phyloP scores from a whole-genome alignment of 2,797 vertebrate species.

The Pogonophryne albipinna region DNA sequence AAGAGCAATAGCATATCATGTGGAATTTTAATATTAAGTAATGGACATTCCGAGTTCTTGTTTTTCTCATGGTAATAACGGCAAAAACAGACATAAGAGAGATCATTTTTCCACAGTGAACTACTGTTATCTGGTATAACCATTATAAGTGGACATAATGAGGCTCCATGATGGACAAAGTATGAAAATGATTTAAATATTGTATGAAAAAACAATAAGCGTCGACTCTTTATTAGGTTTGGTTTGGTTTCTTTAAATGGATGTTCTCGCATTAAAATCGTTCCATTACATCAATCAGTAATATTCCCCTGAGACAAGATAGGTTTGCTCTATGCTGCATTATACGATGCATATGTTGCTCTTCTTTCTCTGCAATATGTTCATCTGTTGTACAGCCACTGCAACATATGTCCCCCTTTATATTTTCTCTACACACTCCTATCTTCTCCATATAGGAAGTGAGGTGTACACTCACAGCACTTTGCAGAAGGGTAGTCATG shows the following conservation, averaged over 20 bases:
- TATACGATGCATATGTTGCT: constrained; percentile 48
- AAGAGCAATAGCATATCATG: constrained; percentile 10
- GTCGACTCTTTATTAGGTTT: constrained; percentile 49
- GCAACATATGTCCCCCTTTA: neutral
- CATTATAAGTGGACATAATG: constrained; percentile 20
- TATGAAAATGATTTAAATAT: constrained; percentile 34
- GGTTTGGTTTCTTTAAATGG: constrained; percentile 67
- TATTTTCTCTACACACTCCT: neutral
- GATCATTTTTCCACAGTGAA: constrained; percentile 17
- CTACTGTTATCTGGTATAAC: constrained; percentile 16
- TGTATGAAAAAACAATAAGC: constrained; percentile 39
- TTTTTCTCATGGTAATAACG: constrained; percentile 23
- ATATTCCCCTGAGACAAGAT: constrained; percentile 61
- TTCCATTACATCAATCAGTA: constrained; percentile 67
- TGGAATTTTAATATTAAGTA: constrained; percentile 13
- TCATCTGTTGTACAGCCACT: constrained; percentile 5
- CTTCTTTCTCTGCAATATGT: constrained; percentile 18
- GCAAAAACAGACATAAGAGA: constrained; percentile 11
- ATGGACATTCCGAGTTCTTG: constrained; percentile 1
- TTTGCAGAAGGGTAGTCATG: constrained; percentile 64
- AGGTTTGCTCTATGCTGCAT: constrained; percentile 35
- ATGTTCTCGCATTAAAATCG: constrained; percentile 59
- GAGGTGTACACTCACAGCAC: constrained; percentile 84
- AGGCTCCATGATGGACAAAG: constrained; percentile 13
- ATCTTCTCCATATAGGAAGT: constrained; percentile 69